phyloP scores from a whole-genome alignment of 2,797 vertebrate genomes.

The Lycodopsis pacificus region DNA sequence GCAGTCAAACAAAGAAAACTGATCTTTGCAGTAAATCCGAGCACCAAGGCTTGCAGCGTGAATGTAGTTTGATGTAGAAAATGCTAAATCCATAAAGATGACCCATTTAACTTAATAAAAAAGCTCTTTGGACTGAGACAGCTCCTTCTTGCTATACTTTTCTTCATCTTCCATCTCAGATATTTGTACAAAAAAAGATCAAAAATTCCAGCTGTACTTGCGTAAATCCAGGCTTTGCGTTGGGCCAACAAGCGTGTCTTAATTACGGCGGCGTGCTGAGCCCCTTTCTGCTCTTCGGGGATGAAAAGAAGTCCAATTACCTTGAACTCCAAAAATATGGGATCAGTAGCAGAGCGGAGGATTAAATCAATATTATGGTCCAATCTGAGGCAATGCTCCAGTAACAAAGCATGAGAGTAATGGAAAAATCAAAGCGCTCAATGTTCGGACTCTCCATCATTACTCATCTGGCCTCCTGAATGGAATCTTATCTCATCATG shows the following conservation, averaged over 20 bases:
- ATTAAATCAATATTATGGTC: slow-evolving; percentile 74
- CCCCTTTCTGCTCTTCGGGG: slow-evolving; percentile 40
- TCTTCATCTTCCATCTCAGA: not conserved
- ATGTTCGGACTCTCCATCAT: slow-evolving; percentile 68
- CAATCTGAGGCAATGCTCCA: slow-evolving; percentile 64
- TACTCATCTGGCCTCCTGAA: slow-evolving; percentile 65
- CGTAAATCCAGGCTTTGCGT: slow-evolving; percentile 27
- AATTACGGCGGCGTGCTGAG: slow-evolving; percentile 38
- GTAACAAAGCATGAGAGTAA: slow-evolving; percentile 75
- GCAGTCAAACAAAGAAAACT: not conserved
- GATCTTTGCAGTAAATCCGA: not conserved
- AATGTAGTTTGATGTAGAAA: slow-evolving; percentile 5
- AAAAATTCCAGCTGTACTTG: slow-evolving; percentile 31
- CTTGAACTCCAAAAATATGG: slow-evolving; percentile 62
- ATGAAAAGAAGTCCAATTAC: slow-evolving; percentile 65
- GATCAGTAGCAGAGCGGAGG: slow-evolving; percentile 55
- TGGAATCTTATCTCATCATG: slow-evolving; percentile 72
- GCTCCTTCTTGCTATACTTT: not conserved
- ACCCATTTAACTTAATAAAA: slow-evolving; percentile 30
- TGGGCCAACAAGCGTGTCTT: slow-evolving; percentile 28
- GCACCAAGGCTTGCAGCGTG: not conserved
- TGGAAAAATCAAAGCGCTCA: slow-evolving; percentile 74
- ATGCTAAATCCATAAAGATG: slow-evolving; percentile 14
- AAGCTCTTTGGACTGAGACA: slow-evolving; percentile 9
- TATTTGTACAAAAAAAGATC: slow-evolving; percentile 15